Evolutionary conservation across 1,140 invertebrate genomes (phyloP), one percentile per base, ranked within the genome.

Genomic region (Hypothenemus hampei): DNA sequence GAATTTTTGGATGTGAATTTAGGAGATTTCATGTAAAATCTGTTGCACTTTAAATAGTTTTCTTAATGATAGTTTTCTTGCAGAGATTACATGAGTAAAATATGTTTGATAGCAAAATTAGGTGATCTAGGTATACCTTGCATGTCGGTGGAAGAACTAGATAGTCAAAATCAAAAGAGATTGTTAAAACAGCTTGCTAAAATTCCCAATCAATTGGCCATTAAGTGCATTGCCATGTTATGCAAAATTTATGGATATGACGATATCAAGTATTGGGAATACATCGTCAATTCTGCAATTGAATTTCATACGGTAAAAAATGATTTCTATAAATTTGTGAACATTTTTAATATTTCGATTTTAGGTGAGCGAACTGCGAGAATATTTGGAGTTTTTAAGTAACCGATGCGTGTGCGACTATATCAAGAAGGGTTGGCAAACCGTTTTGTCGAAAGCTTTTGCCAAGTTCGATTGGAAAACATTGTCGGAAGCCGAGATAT

Each of bases 361-460:
- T n/a, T 29, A 66, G 64, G 46, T 59, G 11, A 15, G 33, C 5
- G 61, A 62, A 31, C 36, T 66, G 16, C 60, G 57, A 10, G 52
- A 46, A 3, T 63, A 64, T 46, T 47, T 66, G 10, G 53, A 59
- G n/a, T 66, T 59, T 46, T 35, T 66, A 15, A 63, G 55, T 40
- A 51, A 58, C 4, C 36, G 58, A 19, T 46, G 36, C 24, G 45
- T 48, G 19, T 60, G 57, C n/a, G 37, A 45, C 11, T 58, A 54
- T 23, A 64, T 64, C 21, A 57, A 59, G n/a, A 61, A 63, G 5
- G 65, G 60, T 8, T 67, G 64, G 64, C 64, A 67, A 16, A 45
- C 18, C 3, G 41, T 67, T n/a, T 50, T 67, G 7, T 47, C 59
- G 53, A 13, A 61, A 18, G 50, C 55, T 3, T 64, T 67, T 4